Evolutionary conservation across 2,888 invertebrate genomes (phyloP), one percentile per base, ranked within the genome.

Genomic region (Plutella xylostella): DNA sequence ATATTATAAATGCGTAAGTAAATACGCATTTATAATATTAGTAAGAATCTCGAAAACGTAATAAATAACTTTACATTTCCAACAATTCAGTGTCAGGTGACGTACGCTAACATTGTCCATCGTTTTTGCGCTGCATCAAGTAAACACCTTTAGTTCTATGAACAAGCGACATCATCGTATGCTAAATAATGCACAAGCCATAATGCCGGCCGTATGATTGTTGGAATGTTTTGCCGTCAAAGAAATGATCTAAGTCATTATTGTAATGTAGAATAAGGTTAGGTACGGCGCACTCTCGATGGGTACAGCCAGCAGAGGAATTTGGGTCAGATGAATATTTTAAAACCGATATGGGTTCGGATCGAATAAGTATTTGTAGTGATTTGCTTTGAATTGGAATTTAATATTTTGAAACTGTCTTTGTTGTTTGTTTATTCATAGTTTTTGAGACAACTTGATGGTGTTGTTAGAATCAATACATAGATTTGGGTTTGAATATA

Each of bases 181-280:
- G n/a, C n/a, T n/a, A n/a, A n/a, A n/a, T n/a, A n/a, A n/a, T n/a
- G n/a, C n/a, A n/a, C n/a, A n/a, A n/a, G n/a, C n/a, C n/a, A n/a
- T n/a, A n/a, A n/a, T n/a, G n/a, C n/a, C n/a, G n/a, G n/a, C n/a
- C n/a, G n/a, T n/a, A n/a, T n/a, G n/a, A n/a, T n/a, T n/a, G n/a
- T n/a, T n/a, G n/a, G n/a, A n/a, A n/a, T n/a, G n/a, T n/a, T n/a
- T n/a, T n/a, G n/a, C n/a, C n/a, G n/a, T n/a, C n/a, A n/a, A 61
- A 64, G 68, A 68, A 71, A 72, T 72, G 71, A 75, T 77, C 70
- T 62, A 59, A 66, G 65, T 66, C 71, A 77, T 79, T 78, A 79
- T 78, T 75, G 69, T 77, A 65, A 74, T 76, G 63, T 70, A 65
- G 73, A 76, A 73, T 79, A 76, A 72, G 75, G 76, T 77, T 76